Conservation (phyloP, 2,888 invertebrate species). For the Trissolcus japonicus region DNA sequence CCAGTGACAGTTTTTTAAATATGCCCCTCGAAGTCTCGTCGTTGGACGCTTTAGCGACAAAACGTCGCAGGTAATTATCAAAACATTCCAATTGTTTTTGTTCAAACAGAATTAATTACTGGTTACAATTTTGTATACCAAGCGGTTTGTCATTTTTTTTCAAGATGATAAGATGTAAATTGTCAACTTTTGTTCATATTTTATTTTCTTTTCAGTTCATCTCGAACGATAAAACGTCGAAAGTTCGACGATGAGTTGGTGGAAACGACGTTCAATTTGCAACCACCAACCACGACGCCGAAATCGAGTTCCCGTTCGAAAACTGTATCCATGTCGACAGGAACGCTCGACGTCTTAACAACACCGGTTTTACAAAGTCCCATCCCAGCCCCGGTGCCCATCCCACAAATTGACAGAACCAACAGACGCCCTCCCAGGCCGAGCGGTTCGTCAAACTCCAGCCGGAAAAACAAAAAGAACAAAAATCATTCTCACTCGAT, state of each 20-base stretch:
- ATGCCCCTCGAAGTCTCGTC: constrained; percentile 68
- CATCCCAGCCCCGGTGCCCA: constrained; percentile 63
- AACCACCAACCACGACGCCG: constrained; percentile 70
- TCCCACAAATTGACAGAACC: constrained; percentile 68
- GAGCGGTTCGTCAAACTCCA: constrained; percentile 69
- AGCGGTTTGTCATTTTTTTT: neutral
- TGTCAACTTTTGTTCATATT: neutral
- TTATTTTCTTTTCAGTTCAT: constrained; percentile 79
- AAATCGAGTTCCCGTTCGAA: constrained; percentile 71
- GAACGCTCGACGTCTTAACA: constrained; percentile 67
- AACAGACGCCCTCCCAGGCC: constrained; percentile 71
- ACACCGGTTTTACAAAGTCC: constrained; percentile 67
- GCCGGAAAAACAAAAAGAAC: constrained; percentile 76
- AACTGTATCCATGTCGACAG: constrained; percentile 67
- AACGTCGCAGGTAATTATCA: constrained; percentile 68
- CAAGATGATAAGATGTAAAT: neutral
- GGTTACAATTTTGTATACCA: neutral
- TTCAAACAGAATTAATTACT: neutral
- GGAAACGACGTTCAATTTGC: constrained; percentile 79
- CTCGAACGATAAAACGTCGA: constrained; percentile 94
- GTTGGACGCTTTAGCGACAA: constrained; percentile 70
- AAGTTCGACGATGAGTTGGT: constrained; percentile 98
- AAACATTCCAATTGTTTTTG: neutral
- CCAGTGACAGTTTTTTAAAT: constrained; percentile 67
- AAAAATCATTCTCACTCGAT: constrained; percentile 83